phyloP scores from a whole-genome alignment of 2,888 invertebrate genomes.

The Limnephilus rhombicus region DNA sequence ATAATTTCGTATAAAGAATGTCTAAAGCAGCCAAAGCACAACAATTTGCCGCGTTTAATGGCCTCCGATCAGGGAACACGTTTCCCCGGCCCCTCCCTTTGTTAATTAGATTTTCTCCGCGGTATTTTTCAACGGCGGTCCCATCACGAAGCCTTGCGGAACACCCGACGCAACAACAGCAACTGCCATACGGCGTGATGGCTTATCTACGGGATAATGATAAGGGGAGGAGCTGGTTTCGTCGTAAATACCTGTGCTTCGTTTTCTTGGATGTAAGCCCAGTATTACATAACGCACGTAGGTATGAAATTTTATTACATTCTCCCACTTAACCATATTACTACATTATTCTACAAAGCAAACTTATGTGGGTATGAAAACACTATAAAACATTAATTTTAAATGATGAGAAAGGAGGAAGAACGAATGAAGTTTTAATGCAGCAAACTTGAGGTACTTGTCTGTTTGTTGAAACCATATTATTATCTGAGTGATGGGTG shows the following conservation, averaged over 20 bases:
- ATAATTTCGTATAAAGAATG: conserved; percentile 1
- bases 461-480: too few species aligned
- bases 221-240: background rate
- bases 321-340: background rate
- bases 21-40: conserved; percentile 1
- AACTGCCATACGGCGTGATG: conserved; percentile 3
- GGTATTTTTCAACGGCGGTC: conserved; percentile 36
- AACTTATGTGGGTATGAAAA: background rate
- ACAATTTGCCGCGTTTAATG: conserved; percentile 8
- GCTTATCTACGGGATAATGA: background rate
- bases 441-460: too few species aligned
- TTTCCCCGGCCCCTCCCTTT: conserved; percentile 23
- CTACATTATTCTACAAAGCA: background rate
- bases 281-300: background rate
- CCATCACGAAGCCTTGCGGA: conserved; percentile 7
- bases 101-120: conserved; percentile 38
- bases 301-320: background rate
- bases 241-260: background rate
- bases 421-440: too few species aligned
- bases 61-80: conserved; percentile 9
- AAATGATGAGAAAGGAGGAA: too few species aligned
- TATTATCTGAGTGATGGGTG: too few species aligned
- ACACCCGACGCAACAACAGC: background rate
- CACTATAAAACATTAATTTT: background rate
- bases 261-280: background rate